phyloP scores from a whole-genome alignment of 1,140 invertebrate species.

The Aphidius ervi region DNA sequence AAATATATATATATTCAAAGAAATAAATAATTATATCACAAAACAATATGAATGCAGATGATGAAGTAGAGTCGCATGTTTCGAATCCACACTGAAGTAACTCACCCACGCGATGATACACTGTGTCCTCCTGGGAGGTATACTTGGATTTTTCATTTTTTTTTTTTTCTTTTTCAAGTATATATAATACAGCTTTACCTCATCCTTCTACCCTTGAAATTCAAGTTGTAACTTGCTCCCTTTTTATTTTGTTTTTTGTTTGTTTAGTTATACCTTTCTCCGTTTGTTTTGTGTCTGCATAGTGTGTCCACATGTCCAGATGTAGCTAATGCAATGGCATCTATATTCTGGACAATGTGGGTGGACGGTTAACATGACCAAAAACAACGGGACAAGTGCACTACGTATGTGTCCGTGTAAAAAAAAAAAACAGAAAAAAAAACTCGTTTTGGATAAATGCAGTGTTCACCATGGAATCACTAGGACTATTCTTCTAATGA shows the following conservation, averaged over 20 bases:
- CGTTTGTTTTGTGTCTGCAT: no score
- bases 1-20: background rate
- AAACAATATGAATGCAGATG: background rate
- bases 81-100: background rate
- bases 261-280: no score
- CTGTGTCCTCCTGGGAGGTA: constrained; percentile 38
- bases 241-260: no score
- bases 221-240: no score
- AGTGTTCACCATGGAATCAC: no score
- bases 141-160: constrained; percentile 22
- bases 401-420: constrained; percentile 1
- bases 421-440: no score
- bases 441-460: no score
- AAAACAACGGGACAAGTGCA: constrained; percentile 45
- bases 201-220: no score
- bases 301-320: no score
- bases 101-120: constrained; percentile 15
- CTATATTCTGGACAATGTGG: constrained; percentile 45
- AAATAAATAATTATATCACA: background rate
- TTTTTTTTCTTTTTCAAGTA: no score
- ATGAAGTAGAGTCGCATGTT: constrained; percentile 3
- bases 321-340: constrained; percentile 28
- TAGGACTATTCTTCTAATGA: no score
- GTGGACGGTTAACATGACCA: constrained; percentile 48
- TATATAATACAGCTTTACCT: no score